Percentiles rank a stretch among this genome's conserved stretches.
Conservation (phyloP, 2,113 vertebrate genomes). For the Cottus gobio region DNA sequence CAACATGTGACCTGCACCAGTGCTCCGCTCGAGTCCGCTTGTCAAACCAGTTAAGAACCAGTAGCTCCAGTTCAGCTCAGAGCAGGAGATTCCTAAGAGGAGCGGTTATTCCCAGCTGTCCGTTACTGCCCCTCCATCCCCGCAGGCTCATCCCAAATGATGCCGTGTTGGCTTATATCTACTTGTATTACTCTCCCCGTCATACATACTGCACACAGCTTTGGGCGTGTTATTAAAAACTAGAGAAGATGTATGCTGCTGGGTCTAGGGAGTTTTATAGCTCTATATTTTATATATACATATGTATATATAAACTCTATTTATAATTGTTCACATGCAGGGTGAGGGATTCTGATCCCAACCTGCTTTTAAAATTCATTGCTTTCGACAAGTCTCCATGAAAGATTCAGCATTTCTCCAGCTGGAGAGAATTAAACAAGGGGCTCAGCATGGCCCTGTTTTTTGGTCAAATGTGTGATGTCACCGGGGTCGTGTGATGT, state of each 20-base stretch:
- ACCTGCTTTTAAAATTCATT: slow-evolving; percentile 71
- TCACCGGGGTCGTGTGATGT: slow-evolving; percentile 61
- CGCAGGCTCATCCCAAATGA: slow-evolving; percentile 50
- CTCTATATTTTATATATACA: too few relatives aligned
- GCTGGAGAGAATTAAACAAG: slow-evolving; percentile 63
- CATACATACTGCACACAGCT: slow-evolving; percentile 38
- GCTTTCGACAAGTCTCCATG: slow-evolving; percentile 53
- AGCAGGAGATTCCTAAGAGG: slow-evolving; percentile 57
- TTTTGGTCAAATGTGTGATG: slow-evolving; percentile 31
- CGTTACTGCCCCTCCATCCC: slow-evolving; percentile 50
- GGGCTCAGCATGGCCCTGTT: neutral
- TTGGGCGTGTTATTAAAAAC: slow-evolving; percentile 69
- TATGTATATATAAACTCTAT: too few relatives aligned
- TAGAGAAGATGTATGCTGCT: slow-evolving; percentile 36
- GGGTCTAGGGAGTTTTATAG: slow-evolving; percentile 29
- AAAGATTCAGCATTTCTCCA: slow-evolving; percentile 67
- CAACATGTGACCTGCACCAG: neutral
- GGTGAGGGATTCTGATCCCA: slow-evolving; percentile 51
- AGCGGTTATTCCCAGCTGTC: slow-evolving; percentile 50
- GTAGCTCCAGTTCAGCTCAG: slow-evolving; percentile 68
- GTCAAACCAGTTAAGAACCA: slow-evolving; percentile 50
- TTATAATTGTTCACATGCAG: slow-evolving; percentile 39
- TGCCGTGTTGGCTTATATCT: slow-evolving; percentile 50
- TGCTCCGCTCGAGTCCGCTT: neutral
- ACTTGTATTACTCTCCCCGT: slow-evolving; percentile 66